A percentile compares a stretch with the other conserved stretches of the same genome.
These are phyloP conservation scores for Spermophilus dauricus DNA, from an alignment of 2,113 vertebrate genomes.

Conservation along the genomic window DNA sequence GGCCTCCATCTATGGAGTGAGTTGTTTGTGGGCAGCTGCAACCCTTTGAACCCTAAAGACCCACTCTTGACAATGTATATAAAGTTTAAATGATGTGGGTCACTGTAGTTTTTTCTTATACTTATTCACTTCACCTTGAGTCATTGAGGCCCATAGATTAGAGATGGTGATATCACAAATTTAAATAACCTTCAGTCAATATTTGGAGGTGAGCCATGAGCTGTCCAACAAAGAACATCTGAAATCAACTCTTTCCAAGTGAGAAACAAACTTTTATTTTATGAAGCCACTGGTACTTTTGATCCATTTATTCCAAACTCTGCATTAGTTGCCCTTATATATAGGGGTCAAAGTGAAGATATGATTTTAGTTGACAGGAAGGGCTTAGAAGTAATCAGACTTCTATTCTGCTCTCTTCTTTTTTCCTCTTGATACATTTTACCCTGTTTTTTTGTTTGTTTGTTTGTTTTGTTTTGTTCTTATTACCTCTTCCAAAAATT, in stretches of 20 bases:
- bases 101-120: not conserved
- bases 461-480: not conserved
- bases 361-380: not conserved
- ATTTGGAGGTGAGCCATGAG: not conserved
- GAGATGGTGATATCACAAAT: not conserved
- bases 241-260: not conserved
- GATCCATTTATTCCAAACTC: not conserved
- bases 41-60: not conserved
- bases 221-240: not conserved
- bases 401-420: not conserved
- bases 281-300: not conserved
- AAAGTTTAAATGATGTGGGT: not conserved
- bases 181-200: slow-evolving; percentile 1
- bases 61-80: not conserved
- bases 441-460: not conserved
- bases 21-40: fast-evolving
- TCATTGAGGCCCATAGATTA: not conserved
- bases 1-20: fast-evolving
- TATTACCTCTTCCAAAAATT: not conserved
- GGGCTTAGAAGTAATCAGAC: not conserved
- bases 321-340: not conserved
- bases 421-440: not conserved
- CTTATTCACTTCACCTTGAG: not conserved
- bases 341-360: not conserved
- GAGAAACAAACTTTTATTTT: not conserved